Evolutionary conservation across 2,888 invertebrate species (phyloP), one percentile per base, ranked within the genome.

Genomic region (Ceratothoa steindachneri): DNA sequence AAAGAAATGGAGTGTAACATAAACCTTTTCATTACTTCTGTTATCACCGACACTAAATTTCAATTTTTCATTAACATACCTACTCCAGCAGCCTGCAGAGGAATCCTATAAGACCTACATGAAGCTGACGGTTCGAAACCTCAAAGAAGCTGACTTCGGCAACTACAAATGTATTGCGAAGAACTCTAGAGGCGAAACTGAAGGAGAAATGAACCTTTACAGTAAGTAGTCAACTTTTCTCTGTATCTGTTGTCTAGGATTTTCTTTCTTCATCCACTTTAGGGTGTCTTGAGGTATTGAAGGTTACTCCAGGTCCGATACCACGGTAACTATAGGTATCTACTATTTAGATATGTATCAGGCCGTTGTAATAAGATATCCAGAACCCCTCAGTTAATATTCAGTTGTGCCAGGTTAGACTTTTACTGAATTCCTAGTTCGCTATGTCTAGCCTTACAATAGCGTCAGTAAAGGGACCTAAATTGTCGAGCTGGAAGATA

Each of bases 101-200:
- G 93, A 92, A 85, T 92, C 92, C 80, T 95, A 93, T 86, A 89
- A 93, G 84, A 91, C 93, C 28, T 91, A 93, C 85, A 94, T 95
- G 94, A 91, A 90, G 84, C 87, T 95, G 82, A 93, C 92, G 79
- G 92, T 95, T 82, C 89, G 90, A 82, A 92, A 91, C 86, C 88
- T 94, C 77, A 60, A 78, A 30, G 87, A 88, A 73, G 90, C 89
- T 70, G 94, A 95, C 87, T 95, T 93, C 83, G 94, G 94, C 80
- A 93, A 91, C 87, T 95, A 95, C 86, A 82, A 92, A 82, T 95
- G 95, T 87, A 92, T 95, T 85, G 93, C 93, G 81, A 95, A 95
- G 86, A 95, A 95, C 86, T 93, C 93, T 71, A 88, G 95, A 60
- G 95, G 95, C 77, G 95, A 95, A 87, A 95, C 94, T n/a, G 94